Percentiles rank a stretch among this genome's conserved stretches.
Conservation (phyloP, 2,888 invertebrate genomes). For the Labia minor region DNA sequence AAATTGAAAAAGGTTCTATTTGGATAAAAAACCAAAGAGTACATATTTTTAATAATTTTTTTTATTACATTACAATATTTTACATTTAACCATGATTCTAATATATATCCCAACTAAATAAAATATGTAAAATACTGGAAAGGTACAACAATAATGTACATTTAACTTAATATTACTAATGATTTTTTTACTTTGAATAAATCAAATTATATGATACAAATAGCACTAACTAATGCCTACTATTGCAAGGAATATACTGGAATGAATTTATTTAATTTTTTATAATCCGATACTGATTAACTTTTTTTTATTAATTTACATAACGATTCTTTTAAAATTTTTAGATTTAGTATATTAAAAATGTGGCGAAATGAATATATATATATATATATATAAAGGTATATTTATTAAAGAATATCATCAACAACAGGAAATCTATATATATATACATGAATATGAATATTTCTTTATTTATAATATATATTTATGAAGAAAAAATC, state of each 20-base stretch:
- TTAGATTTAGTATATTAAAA: neutral
- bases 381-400: no score
- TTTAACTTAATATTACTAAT: neutral
- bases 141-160: neutral
- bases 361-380: no score
- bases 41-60: no score
- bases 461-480: no score
- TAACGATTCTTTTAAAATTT: neutral
- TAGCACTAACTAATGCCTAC: neutral
- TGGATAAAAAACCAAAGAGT: no score
- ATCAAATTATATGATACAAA: neutral
- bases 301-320: neutral
- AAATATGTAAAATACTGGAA: neutral
- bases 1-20: no score
- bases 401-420: no score
- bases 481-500: no score
- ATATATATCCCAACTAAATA: neutral
- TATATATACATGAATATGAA: no score
- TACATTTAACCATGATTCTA: neutral
- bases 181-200: neutral
- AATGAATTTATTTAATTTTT: neutral
- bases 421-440: no score
- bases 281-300: no score
- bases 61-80: no score
- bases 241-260: neutral